A percentile compares a stretch with the other conserved stretches of the same genome.
These are phyloP conservation scores for Drosophila orena DNA, from an alignment of 1,140 invertebrate genomes.

Conservation along the genomic window DNA sequence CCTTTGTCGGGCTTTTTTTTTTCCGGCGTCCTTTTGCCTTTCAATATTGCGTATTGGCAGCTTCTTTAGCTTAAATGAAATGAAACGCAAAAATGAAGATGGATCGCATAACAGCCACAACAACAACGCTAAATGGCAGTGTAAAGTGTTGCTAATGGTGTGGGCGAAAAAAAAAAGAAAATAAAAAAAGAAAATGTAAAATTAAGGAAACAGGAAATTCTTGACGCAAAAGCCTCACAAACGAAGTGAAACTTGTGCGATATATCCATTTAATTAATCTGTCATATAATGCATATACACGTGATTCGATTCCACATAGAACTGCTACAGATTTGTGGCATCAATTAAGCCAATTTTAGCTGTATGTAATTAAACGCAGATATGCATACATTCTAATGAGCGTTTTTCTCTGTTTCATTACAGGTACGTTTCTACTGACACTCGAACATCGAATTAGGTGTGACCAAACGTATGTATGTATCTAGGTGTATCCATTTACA, in stretches of 20 bases:
- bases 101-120: slow-evolving; percentile 65
- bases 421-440: slow-evolving; percentile 53
- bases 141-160: slow-evolving; percentile 25
- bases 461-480: slow-evolving; percentile 24
- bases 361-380: slow-evolving; percentile 1
- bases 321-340: too few species aligned
- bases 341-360: not conserved
- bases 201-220: not conserved
- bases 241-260: too few species aligned
- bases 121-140: slow-evolving; percentile 18
- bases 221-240: not conserved
- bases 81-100: slow-evolving; percentile 74
- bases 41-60: slow-evolving; percentile 41
- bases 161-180: not conserved
- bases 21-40: slow-evolving; percentile 19
- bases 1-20: slow-evolving; percentile 25
- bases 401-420: slow-evolving; percentile 16
- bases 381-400: not conserved
- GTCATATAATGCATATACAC: not conserved
- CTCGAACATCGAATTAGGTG: slow-evolving; percentile 45
- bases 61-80: slow-evolving; percentile 53
- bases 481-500: not conserved
- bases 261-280: not conserved
- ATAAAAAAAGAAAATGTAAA: not conserved
- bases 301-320: too few species aligned